These are phyloP conservation scores for Harpalus rubripes DNA, from an alignment of 2,888 invertebrate genomes.

Conservation along the genomic window DNA sequence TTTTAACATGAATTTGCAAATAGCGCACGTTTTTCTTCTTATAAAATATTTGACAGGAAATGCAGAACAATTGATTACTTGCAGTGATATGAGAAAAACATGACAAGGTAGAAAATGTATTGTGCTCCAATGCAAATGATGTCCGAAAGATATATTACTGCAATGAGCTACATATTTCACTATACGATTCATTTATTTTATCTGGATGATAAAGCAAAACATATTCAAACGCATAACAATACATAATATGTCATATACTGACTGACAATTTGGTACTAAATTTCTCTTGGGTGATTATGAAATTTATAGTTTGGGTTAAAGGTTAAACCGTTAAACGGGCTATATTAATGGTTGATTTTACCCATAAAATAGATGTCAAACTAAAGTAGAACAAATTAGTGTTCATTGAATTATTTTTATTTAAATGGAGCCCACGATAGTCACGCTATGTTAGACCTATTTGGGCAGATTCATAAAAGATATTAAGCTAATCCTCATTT, in stretches of 20 bases:
- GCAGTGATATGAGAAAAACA: background rate
- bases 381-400: background rate
- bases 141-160: conserved; percentile 1
- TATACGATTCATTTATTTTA: conserved; percentile 24
- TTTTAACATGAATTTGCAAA: background rate
- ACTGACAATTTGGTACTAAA: conserved; percentile 24
- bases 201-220: conserved; percentile 16
- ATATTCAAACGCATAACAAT: conserved; percentile 3
- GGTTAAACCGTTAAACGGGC: background rate
- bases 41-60: background rate
- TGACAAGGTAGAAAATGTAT: conserved; percentile 3
- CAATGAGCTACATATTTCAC: conserved; percentile 5
- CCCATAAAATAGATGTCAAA: background rate
- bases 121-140: background rate
- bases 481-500: too few relatives aligned
- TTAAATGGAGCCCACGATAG: too few relatives aligned
- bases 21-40: background rate
- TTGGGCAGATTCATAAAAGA: too few relatives aligned
- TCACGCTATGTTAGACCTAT: too few relatives aligned
- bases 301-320: background rate
- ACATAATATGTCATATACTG: conserved; percentile 3
- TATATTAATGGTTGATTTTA: background rate
- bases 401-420: background rate
- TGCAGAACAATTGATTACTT: background rate
- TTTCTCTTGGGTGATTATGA: background rate